phyloP scores from a whole-genome alignment of 2,113 vertebrate genomes.

The Pteruthius melanotis region DNA sequence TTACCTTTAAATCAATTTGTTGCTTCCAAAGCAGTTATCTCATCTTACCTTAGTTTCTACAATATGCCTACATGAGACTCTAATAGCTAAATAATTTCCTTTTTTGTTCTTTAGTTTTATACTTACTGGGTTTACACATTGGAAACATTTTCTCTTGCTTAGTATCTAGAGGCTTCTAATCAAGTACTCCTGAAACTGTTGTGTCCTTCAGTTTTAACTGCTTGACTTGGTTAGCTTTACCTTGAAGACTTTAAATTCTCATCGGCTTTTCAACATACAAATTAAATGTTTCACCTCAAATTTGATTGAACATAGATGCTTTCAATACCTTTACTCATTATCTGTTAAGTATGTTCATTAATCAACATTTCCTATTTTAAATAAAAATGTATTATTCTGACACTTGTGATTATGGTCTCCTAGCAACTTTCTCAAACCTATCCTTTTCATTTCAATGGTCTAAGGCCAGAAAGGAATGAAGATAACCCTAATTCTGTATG shows the following conservation, averaged over 20 bases:
- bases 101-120: background rate
- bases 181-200: background rate
- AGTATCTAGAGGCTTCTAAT: background rate
- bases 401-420: constrained; percentile 44
- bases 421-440: constrained; percentile 40
- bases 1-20: background rate
- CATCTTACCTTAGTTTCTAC: background rate
- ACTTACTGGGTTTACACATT: background rate
- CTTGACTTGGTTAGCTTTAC: constrained; percentile 2
- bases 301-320: constrained; percentile 40
- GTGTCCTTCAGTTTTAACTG: constrained; percentile 6
- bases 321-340: constrained; percentile 43
- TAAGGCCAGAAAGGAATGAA: background rate
- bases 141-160: background rate
- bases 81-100: background rate
- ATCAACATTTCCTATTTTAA: constrained; percentile 54
- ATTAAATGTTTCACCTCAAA: constrained; percentile 42
- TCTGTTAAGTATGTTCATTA: constrained; percentile 46
- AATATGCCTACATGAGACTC: background rate
- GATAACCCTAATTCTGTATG: background rate
- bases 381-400: constrained; percentile 64
- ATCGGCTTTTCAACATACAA: constrained; percentile 13
- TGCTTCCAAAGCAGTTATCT: background rate
- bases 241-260: constrained; percentile 29
- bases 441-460: constrained; percentile 3